Conservation (phyloP, 2,888 invertebrate species). For the Zootermopsis nevadensis region DNA sequence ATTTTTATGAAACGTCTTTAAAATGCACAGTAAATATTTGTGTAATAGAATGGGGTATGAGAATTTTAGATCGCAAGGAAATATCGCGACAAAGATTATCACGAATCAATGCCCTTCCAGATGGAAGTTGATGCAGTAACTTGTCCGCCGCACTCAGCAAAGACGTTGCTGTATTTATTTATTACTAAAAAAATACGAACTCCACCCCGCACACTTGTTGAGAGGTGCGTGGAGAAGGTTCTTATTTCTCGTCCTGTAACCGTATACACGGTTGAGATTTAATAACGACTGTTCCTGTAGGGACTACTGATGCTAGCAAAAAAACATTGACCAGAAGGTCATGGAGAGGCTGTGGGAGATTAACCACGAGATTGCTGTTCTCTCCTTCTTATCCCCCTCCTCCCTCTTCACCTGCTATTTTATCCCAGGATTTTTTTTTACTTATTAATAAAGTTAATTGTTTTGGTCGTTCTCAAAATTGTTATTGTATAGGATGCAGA, state of each 20-base stretch:
- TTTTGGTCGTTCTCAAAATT: not conserved
- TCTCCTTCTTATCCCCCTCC: no score
- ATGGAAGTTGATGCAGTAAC: no score
- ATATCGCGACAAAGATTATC: no score
- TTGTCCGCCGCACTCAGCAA: no score
- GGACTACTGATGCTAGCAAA: not conserved
- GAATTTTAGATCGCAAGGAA: no score
- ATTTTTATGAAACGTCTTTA: no score
- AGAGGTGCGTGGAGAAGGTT: not conserved
- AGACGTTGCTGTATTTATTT: no score
- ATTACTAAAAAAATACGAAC: no score
- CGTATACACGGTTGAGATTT: slow-evolving; percentile 1
- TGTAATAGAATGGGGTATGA: no score
- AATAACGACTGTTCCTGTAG: slow-evolving; percentile 18
- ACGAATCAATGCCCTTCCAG: no score
- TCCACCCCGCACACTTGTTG: not conserved
- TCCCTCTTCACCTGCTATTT: slow-evolving; percentile 14
- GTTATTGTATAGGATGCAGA: not conserved
- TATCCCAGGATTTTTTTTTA: not conserved
- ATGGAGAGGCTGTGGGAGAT: slow-evolving; percentile 15
- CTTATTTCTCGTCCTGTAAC: slow-evolving; percentile 25
- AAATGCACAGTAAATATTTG: no score
- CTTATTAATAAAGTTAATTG: slow-evolving; percentile 15
- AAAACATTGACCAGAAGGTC: slow-evolving; percentile 32
- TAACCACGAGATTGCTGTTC: slow-evolving; percentile 44